A percentile compares a stretch with the other conserved stretches of the same genome.
These are phyloP conservation scores for Epinephelus lanceolatus DNA, from an alignment of 2,113 vertebrate genomes.

Conservation along the genomic window DNA sequence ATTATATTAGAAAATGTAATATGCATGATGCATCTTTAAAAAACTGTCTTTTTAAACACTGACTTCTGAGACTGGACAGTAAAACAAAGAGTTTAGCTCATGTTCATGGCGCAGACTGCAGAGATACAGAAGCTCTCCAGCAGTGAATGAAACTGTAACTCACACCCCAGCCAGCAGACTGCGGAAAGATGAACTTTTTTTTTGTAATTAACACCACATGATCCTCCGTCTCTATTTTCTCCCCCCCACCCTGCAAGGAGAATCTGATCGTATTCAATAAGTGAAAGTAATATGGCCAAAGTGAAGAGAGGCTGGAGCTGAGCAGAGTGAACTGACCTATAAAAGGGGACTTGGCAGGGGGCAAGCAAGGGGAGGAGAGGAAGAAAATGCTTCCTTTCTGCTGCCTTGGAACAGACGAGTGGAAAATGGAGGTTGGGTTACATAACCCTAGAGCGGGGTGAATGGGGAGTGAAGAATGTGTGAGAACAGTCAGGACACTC, in stretches of 20 bases:
- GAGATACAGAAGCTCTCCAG: constrained; percentile 27
- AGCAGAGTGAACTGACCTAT: constrained; percentile 6
- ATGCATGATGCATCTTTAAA: background rate
- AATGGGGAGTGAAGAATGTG: background rate
- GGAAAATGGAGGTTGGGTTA: constrained; percentile 62
- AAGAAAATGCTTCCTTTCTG: constrained; percentile 42
- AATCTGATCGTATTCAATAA: constrained; percentile 70
- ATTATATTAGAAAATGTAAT: background rate
- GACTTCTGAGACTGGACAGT: background rate
- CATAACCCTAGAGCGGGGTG: constrained; percentile 2
- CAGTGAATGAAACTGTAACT: constrained; percentile 49
- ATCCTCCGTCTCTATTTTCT: constrained; percentile 55
- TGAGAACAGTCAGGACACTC: background rate
- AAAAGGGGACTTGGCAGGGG: constrained; percentile 50
- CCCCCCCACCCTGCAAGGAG: constrained; percentile 66
- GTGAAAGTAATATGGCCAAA: constrained; percentile 59
- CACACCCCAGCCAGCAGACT: constrained; percentile 19
- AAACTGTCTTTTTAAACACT: background rate
- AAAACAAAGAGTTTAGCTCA: background rate
- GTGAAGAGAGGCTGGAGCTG: constrained; percentile 19
- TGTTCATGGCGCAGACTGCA: background rate
- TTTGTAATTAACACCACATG: constrained; percentile 59
- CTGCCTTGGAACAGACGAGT: constrained; percentile 40
- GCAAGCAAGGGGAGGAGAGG: constrained; percentile 28
- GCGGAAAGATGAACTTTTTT: constrained; percentile 62